Conservation (phyloP, 1,140 invertebrate genomes). For the Anagrus nilaparvatae region DNA sequence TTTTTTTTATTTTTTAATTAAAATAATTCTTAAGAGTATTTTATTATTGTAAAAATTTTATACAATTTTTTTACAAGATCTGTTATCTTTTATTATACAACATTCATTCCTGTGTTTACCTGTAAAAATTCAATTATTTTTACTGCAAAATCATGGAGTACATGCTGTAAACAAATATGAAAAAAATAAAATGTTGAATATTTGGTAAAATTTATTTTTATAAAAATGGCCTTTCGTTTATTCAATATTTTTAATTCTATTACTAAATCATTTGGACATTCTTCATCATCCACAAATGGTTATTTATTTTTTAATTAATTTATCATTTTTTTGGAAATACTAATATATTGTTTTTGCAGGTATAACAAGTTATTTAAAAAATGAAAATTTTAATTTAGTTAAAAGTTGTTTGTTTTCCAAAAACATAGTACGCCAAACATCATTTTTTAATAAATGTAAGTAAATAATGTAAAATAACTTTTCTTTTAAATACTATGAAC, state of each 20-base stretch:
- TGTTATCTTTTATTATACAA: no score
- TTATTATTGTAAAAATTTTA: no score
- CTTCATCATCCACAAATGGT: neutral
- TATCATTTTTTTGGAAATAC: conserved; percentile 3
- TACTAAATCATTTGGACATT: conserved; percentile 5
- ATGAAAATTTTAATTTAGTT: conserved; percentile 10
- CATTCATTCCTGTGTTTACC: no score
- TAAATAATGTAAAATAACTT: conserved; percentile 1
- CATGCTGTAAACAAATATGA: no score
- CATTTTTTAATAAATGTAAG: conserved; percentile 48
- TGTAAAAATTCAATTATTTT: no score
- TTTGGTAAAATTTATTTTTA: no score
- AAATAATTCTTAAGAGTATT: no score
- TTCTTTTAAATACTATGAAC: neutral
- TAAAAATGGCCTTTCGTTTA: conserved; percentile 14
- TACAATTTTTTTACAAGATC: no score
- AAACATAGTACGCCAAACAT: conserved; percentile 25
- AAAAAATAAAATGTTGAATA: no score
- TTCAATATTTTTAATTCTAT: conserved; percentile 10
- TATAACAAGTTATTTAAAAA: neutral
- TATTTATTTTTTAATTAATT: neutral
- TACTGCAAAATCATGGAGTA: no score
- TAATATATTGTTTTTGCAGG: conserved; percentile 14
- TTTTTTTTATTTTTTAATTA: no score
- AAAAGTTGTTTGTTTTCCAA: conserved; percentile 16